These are phyloP conservation scores for Condylura cristata DNA, from an alignment of 2,113 vertebrate genomes.

Conservation along the genomic window DNA sequence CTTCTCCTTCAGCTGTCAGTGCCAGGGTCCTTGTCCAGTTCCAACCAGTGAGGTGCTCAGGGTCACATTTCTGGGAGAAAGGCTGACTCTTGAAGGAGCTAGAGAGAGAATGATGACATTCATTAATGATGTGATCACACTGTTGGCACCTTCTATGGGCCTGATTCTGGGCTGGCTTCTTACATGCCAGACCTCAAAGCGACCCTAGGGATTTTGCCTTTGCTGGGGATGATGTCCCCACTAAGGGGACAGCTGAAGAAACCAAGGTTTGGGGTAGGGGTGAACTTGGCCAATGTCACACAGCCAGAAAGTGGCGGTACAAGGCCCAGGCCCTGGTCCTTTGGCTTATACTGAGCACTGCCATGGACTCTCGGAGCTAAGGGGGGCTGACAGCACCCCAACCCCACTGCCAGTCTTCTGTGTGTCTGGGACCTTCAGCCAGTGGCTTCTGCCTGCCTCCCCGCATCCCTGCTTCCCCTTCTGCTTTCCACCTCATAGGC, in stretches of 20 bases:
- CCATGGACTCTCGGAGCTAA: not conserved
- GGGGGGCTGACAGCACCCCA: not conserved
- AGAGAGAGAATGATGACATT: not conserved
- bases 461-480: not conserved
- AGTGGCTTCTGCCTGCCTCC: rapidly evolving
- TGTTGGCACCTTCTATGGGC: not conserved
- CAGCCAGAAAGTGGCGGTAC: not conserved
- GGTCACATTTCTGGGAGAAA: not conserved
- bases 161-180: not conserved
- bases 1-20: not conserved
- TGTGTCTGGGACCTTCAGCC: not conserved
- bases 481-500: not conserved
- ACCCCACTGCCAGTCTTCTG: not conserved
- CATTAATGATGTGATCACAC: not conserved
- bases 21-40: not conserved
- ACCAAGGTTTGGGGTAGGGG: not conserved
- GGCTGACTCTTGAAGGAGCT: not conserved
- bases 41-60: not conserved
- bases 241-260: not conserved
- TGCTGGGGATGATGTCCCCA: not conserved
- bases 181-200: not conserved
- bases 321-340: not conserved
- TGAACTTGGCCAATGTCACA: not conserved
- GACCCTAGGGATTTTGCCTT: not conserved
- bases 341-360: not conserved